These are phyloP conservation scores for Psittacula cyanocephala DNA, from an alignment of 2,113 vertebrate species.

Conservation along the genomic window DNA sequence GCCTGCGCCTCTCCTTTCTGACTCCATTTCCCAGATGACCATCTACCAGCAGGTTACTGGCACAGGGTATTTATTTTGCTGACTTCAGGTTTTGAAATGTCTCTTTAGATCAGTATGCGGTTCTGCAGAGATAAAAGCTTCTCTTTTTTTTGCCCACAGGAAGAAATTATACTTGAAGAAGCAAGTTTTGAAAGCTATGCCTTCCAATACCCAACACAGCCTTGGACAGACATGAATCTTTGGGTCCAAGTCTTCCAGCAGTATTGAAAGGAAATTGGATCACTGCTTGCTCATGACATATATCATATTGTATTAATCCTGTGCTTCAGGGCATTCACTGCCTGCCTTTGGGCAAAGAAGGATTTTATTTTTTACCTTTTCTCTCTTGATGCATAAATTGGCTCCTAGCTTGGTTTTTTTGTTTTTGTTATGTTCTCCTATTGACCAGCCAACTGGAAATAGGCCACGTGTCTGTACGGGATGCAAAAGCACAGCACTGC, in stretches of 20 bases:
- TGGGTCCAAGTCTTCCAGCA: neutral
- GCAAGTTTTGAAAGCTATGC: neutral
- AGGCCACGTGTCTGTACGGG: neutral
- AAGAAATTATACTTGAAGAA: neutral
- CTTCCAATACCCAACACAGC: neutral
- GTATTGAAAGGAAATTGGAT: conserved; percentile 7
- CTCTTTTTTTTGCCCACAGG: neutral
- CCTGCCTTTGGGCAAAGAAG: neutral
- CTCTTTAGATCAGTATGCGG: neutral
- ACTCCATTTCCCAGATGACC: neutral
- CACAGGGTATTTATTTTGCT: neutral
- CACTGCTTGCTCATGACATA: neutral
- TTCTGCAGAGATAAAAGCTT: neutral
- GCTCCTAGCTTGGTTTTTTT: neutral
- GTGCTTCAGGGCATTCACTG: neutral
- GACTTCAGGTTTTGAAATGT: neutral
- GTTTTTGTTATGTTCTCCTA: neutral
- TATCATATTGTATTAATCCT: neutral
- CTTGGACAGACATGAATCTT: neutral
- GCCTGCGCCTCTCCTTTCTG: neutral
- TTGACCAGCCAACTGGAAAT: conserved; percentile 4
- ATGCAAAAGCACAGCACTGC: neutral
- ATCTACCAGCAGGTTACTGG: neutral
- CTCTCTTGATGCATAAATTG: neutral
- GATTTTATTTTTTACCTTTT: neutral